Evolutionary conservation across 2,113 vertebrate species (phyloP).

Genomic region (Atractosteus spatula): DNA sequence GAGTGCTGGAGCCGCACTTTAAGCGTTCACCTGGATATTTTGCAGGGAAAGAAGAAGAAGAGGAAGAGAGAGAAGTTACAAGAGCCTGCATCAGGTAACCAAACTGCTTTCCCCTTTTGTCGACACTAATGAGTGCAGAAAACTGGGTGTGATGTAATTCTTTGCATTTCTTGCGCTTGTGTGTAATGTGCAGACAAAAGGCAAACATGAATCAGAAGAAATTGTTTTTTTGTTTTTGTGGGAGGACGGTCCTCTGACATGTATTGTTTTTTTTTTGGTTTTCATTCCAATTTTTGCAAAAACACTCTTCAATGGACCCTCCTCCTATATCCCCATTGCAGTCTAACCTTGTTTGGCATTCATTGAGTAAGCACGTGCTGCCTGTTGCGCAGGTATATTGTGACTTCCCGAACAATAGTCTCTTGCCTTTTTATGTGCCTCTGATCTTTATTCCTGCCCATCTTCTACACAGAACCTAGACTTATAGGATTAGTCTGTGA

Average conservation of each 20-base stretch:
- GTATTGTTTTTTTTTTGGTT: no score
- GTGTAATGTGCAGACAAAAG: no score
- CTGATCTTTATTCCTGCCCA: neutral
- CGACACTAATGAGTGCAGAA: neutral
- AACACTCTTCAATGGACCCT: conserved; percentile 40
- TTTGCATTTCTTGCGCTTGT: no score
- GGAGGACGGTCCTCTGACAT: no score
- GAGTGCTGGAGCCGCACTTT: conserved; percentile 73
- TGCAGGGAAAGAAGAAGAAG: conserved; percentile 99
- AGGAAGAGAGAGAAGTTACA: conserved; percentile 99
- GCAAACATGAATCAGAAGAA: no score
- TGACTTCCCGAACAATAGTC: neutral
- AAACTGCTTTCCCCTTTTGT: neutral
- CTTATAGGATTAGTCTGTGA: conserved; percentile 21
- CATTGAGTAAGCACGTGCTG: neutral
- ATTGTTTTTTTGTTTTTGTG: no score
- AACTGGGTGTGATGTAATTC: no score
- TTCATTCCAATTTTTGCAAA: no score
- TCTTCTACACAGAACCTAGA: neutral
- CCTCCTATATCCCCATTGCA: conserved; percentile 33
- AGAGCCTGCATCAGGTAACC: conserved; percentile 89
- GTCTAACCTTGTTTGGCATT: conserved; percentile 9
- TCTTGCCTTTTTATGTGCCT: neutral
- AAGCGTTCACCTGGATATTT: conserved; percentile 66
- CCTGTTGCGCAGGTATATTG: neutral